A percentile compares a stretch with the other conserved stretches of the same genome.
These are phyloP conservation scores for Metacarcinus magister DNA, from an alignment of 2,888 invertebrate genomes.

Conservation along the genomic window DNA sequence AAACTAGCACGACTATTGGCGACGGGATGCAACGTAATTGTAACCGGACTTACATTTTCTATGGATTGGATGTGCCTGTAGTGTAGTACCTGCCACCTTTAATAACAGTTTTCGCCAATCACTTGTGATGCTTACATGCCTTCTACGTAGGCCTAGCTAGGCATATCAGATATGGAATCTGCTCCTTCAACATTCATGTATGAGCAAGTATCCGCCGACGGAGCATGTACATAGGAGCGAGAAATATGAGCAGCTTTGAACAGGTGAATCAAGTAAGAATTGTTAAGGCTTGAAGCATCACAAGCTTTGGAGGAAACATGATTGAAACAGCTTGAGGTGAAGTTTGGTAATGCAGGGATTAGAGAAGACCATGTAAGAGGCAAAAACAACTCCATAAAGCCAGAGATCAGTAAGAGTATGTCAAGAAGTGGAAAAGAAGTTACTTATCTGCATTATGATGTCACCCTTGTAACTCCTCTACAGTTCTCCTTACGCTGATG, in stretches of 20 bases:
- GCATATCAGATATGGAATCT: neutral
- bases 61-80: neutral
- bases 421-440: too few species aligned
- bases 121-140: neutral
- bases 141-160: neutral
- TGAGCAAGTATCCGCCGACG: neutral
- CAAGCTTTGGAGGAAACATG: too few species aligned
- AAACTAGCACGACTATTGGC: neutral
- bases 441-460: too few species aligned
- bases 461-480: too few species aligned
- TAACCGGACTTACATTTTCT: too few species aligned
- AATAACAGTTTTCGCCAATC: neutral
- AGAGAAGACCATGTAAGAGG: too few species aligned
- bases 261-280: neutral
- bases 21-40: neutral
- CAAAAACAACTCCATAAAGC: too few species aligned
- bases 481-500: too few species aligned
- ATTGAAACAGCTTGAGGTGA: too few species aligned
- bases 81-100: neutral
- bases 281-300: too few species aligned
- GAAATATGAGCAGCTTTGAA: neutral
- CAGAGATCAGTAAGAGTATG: too few species aligned
- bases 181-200: neutral
- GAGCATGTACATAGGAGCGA: neutral
- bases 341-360: too few species aligned